Base-by-base conservation (phyloP, 2,113 vertebrate species). In the Anas platyrhynchos region DNA sequence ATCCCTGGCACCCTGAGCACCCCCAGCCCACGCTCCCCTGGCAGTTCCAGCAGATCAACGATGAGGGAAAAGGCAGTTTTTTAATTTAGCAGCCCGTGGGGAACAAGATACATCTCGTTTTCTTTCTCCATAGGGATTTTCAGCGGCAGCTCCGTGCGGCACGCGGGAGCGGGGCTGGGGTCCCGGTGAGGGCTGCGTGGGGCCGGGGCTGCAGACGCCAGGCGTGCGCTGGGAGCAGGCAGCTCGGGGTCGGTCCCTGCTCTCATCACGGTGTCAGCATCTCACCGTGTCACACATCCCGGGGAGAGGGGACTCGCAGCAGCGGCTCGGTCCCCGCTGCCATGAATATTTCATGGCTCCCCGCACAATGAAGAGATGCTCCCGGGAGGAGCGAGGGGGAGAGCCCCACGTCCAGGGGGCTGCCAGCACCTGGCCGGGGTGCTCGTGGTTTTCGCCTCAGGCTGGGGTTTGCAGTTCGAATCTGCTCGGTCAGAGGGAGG, bases 341-440 rank as follows among this genome's bases (percentile, higher is more conserved):
- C 1, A 94, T 96, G 22, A 95, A 97, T 96, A 94, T 96, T 97
- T 95, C 93, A 96, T 91, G 34, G 68, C 20, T 69, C 66, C 32
- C 23, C 71, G 71, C 89, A 95, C 77, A 96, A 91, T 55, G 34
- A 91, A 43, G 43, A 82, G 69, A 82, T 36, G 66, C 58, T 85
- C 62, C 54, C 1, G 2, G 38, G 48, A 66, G 68, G 8, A 74
- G 25, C 18, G 31, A 77, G 38, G 23, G 26, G 29, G 21, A 11
- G 11, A 92, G 11, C 32, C 43, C 41, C 22, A 21, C 1, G 1
- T 34, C 26, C 29, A 63, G 61, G 8, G 15, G 14, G 11, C 44
- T 78, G 11, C 7, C 25, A 80, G 29, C 54, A 69, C 59, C 29
- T 12, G 0, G 32, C 36, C 32, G 36, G 48, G 54, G 34, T 13